phyloP scores from a whole-genome alignment of 2,797 vertebrate species.

The Amblyraja radiata region DNA sequence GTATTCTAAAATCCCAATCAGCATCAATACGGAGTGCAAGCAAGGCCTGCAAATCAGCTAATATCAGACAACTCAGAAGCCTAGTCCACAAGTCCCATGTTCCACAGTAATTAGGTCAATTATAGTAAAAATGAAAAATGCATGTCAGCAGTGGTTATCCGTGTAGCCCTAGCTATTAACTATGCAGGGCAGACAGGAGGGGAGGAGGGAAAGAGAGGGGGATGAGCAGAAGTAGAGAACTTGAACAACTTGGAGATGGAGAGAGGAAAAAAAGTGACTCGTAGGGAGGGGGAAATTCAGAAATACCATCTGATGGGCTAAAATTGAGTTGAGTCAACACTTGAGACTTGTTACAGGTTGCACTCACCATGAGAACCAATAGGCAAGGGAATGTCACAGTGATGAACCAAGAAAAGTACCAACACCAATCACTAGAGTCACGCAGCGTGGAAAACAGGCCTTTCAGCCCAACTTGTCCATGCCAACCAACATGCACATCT shows the following conservation, averaged over 20 bases:
- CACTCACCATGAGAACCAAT: no score
- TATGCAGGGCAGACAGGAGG: background rate
- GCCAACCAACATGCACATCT: no score
- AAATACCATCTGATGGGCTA: no score
- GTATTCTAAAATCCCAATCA: background rate
- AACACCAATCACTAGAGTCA: no score
- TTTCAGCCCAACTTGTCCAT: no score
- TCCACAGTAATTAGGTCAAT: background rate
- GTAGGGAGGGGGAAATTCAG: background rate
- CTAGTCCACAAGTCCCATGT: background rate
- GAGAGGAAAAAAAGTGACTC: background rate
- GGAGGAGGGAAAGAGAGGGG: background rate
- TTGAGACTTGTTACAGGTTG: no score
- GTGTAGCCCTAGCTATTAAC: background rate
- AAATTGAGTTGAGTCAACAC: no score
- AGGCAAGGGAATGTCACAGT: no score
- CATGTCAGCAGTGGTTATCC: background rate
- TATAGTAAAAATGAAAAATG: background rate
- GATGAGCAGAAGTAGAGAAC: background rate
- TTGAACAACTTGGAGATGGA: background rate
- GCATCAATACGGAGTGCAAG: background rate
- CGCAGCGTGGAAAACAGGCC: no score
- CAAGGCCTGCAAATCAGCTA: background rate
- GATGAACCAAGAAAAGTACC: no score
- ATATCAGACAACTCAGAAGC: background rate